Evolutionary conservation across 2,888 invertebrate species (phyloP).

Genomic region (Cotesia congregata): DNA sequence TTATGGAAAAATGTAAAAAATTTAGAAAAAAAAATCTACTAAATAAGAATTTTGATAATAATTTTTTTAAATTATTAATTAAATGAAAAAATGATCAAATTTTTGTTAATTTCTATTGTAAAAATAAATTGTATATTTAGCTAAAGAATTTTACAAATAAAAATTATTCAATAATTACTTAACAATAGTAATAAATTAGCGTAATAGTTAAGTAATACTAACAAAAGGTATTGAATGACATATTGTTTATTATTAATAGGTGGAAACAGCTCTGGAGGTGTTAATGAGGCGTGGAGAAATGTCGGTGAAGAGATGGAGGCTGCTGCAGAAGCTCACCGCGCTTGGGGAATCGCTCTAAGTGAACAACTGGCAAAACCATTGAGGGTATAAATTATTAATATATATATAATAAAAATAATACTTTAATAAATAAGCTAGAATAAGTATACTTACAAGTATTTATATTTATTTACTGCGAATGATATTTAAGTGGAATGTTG

Average conservation of each 20-base stretch:
- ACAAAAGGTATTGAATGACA: neutral
- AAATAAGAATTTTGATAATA: too few relatives aligned
- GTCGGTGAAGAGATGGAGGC: slow-evolving; percentile 94
- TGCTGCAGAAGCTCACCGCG: slow-evolving; percentile 90
- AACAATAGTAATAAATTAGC: neutral
- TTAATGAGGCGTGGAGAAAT: slow-evolving; percentile 92
- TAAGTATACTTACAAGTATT: too few relatives aligned
- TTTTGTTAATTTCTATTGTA: too few relatives aligned
- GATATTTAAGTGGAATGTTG: neutral
- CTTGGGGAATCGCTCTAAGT: slow-evolving; percentile 82
- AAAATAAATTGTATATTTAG: too few relatives aligned
- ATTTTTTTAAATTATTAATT: too few relatives aligned
- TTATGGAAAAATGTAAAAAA: too few relatives aligned
- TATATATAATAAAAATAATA: too few relatives aligned
- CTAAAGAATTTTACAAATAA: neutral
- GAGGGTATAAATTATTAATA: slow-evolving; percentile 73
- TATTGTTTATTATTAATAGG: slow-evolving; percentile 52
- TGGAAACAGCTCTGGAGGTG: slow-evolving; percentile 82
- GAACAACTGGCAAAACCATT: slow-evolving; percentile 94
- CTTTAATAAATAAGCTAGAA: too few relatives aligned
- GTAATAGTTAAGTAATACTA: neutral
- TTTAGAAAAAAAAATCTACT: too few relatives aligned
- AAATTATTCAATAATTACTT: neutral
- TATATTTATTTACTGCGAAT: neutral
- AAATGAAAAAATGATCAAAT: too few relatives aligned